Conservation (phyloP, 2,797 vertebrate genomes). For the Fistularia commersonii region DNA sequence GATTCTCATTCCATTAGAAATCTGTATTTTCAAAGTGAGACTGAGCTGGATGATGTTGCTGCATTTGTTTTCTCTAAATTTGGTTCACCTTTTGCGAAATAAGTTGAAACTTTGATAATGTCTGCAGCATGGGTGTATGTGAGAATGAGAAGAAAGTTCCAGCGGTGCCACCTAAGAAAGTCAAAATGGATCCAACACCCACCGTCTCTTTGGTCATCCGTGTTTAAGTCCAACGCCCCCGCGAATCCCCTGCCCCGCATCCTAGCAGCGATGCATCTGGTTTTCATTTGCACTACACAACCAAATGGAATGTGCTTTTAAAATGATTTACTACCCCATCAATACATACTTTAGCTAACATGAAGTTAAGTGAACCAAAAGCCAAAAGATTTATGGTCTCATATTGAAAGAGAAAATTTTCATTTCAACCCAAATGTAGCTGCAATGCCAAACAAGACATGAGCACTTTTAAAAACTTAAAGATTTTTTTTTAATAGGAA, state of each 20-base stretch:
- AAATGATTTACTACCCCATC: constrained; percentile 55
- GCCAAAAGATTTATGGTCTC: constrained; percentile 5
- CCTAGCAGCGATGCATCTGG: constrained; percentile 44
- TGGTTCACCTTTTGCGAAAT: neutral
- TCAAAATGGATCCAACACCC: neutral
- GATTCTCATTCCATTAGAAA: no score
- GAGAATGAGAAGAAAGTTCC: neutral
- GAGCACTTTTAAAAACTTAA: no score
- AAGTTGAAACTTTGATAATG: neutral
- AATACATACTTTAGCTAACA: constrained; percentile 34
- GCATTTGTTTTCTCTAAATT: constrained; percentile 1
- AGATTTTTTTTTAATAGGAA: no score
- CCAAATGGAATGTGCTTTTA: constrained; percentile 50
- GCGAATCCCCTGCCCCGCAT: constrained; percentile 8
- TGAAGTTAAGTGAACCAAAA: constrained; percentile 14
- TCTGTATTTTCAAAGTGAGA: no score
- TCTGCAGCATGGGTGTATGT: no score
- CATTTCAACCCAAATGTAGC: no score
- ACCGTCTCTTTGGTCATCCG: neutral
- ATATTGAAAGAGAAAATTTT: neutral
- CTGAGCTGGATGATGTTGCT: neutral
- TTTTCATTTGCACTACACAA: constrained; percentile 44
- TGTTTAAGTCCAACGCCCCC: constrained; percentile 14
- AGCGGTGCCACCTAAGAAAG: neutral
- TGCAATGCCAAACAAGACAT: no score